These are phyloP conservation scores for Ammodytes dubius DNA, from an alignment of 2,113 vertebrate genomes.

Conservation along the genomic window DNA sequence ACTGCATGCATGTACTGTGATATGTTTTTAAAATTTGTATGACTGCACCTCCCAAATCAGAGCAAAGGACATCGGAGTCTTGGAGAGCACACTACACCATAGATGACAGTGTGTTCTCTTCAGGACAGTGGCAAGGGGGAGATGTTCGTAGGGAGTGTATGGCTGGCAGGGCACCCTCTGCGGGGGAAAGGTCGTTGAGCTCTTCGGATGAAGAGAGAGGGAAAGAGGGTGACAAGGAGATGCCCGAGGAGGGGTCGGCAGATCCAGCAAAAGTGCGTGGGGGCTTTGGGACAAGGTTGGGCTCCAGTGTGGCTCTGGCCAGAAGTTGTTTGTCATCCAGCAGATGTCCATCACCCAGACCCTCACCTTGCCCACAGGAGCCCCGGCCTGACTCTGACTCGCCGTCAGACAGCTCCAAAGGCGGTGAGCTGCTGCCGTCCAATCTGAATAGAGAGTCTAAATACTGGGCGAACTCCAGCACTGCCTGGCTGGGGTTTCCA, in stretches of 20 bases:
- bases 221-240: conserved; percentile 96
- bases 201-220: conserved; percentile 97
- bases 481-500: conserved; percentile 95
- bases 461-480: conserved; percentile 97
- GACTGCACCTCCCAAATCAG: conserved; percentile 54
- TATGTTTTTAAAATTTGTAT: conserved; percentile 73
- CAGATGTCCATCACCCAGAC: conserved; percentile 88
- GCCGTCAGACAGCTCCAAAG: conserved; percentile 91
- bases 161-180: conserved; percentile 86
- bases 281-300: conserved; percentile 96
- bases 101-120: conserved; percentile 84
- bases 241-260: conserved; percentile 95
- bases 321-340: conserved; percentile 91
- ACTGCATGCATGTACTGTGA: conserved; percentile 83
- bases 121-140: conserved; percentile 88
- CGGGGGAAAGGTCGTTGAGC: conserved; percentile 95
- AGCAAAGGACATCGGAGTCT: conserved; percentile 44
- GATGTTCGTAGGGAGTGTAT: conserved; percentile 92
- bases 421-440: conserved; percentile 94
- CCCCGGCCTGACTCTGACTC: conserved; percentile 86
- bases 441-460: conserved; percentile 97
- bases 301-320: conserved; percentile 94
- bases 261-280: conserved; percentile 95
- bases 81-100: conserved; percentile 77
- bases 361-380: conserved; percentile 88